Percentiles rank a stretch among this genome's conserved stretches.
Conservation (phyloP, 1,140 invertebrate genomes). For the Pseudomyrmex pallidus region DNA sequence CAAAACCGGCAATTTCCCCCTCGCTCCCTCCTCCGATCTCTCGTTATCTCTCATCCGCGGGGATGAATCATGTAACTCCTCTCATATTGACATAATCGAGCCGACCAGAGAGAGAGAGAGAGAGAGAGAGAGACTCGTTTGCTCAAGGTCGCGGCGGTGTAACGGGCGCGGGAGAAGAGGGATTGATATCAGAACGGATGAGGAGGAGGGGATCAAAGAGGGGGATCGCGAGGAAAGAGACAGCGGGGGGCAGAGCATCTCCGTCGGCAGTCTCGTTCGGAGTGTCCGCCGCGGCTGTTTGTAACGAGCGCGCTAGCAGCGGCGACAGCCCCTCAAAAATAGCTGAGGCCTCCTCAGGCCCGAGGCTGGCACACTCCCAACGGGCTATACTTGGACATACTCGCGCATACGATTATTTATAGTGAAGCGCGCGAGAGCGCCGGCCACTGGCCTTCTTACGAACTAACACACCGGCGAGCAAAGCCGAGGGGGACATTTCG, state of each 20-base stretch:
- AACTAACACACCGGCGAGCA: constrained; percentile 78
- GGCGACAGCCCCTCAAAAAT: constrained; percentile 84
- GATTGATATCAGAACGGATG: constrained; percentile 14
- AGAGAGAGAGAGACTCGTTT: constrained; percentile 27
- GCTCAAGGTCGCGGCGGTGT: constrained; percentile 62
- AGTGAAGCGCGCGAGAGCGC: constrained; percentile 83
- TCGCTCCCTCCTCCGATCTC: neutral
- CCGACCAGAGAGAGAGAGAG: neutral
- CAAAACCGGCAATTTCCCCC: constrained; percentile 33
- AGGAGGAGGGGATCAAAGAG: neutral
- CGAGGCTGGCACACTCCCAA: constrained; percentile 87
- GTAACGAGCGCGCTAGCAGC: constrained; percentile 76
- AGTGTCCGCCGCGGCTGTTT: constrained; percentile 71
- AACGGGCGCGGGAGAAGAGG: constrained; percentile 2
- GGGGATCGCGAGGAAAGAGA: constrained; percentile 32
- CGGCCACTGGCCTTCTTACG: constrained; percentile 86
- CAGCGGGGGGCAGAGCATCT: constrained; percentile 29
- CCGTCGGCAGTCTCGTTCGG: constrained; percentile 73
- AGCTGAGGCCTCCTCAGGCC: constrained; percentile 82
- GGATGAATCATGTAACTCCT: constrained; percentile 25
- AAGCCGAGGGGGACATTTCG: constrained; percentile 74
- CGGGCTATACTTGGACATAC: constrained; percentile 91
- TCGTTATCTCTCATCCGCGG: neutral
- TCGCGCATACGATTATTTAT: constrained; percentile 86
- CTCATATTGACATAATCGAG: constrained; percentile 53